phyloP scores from a whole-genome alignment of 2,888 invertebrate genomes.

The Leptopilina myrica region DNA sequence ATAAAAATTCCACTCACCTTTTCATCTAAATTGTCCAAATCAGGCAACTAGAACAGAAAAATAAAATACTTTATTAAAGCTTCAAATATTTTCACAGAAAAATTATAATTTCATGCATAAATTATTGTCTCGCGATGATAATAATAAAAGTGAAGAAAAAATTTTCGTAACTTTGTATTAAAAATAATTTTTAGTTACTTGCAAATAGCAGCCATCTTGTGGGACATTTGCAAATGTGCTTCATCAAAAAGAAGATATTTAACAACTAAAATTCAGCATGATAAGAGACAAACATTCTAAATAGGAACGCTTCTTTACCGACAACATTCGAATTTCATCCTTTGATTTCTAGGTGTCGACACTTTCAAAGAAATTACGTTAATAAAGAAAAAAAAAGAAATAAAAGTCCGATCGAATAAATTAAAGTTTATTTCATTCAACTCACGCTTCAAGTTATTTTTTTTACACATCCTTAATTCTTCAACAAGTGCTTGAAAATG shows the following conservation, averaged over 20 bases:
- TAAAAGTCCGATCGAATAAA: conserved; percentile 49
- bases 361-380: conserved; percentile 41
- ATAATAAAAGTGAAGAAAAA: no score
- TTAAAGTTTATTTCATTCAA: conserved; percentile 62
- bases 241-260: neutral
- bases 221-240: neutral
- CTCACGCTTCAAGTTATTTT: no score
- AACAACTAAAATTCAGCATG: conserved; percentile 1
- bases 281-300: neutral
- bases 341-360: conserved; percentile 24
- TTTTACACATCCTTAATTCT: no score
- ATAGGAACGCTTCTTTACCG: conserved; percentile 2
- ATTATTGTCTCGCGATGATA: no score
- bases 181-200: neutral
- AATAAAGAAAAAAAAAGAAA: conserved; percentile 53
- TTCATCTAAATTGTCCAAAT: conserved; percentile 72
- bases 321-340: neutral
- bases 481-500: no score
- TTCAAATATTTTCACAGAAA: neutral
- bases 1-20: conserved; percentile 66
- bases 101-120: no score
- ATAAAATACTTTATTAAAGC: neutral
- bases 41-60: conserved; percentile 70
- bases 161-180: no score
- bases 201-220: neutral